Evolutionary conservation across 2,888 invertebrate genomes (phyloP), one percentile per base, ranked within the genome.

Genomic region (Leptothorax acervorum): DNA sequence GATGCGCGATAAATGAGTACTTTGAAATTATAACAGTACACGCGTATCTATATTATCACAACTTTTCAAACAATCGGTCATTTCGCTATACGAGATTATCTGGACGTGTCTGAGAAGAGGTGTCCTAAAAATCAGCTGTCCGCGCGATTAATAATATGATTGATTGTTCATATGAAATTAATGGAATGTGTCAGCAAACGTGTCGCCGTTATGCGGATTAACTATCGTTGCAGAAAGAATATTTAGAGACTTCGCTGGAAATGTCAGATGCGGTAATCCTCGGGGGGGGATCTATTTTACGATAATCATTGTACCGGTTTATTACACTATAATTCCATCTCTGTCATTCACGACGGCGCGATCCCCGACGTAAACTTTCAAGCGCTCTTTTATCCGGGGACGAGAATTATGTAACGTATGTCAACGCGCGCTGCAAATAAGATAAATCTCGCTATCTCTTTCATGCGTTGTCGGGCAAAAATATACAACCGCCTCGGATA

Each of bases 301-400:
- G 65, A 48, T 75, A 76, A 86, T 85, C 62, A 84, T 81, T 48
- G 39, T 35, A 45, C 65, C 51, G 53, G 28, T 81, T 70, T 45
- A 68, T 79, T 48, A 51, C 62, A 51, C 42, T 60, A 65, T 76
- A 76, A 86, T 86, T 82, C 60, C 23, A 65, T 35, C 35, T 57
- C 39, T 23, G 63, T 73, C 45, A 63, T 53, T 75, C 79, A 62
- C 51, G 62, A 48, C 55, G 15, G n/a, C 45, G 18, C 39, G 39
- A 84, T 79, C 74, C 66, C 31, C 53, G 65, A 75, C 42, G 57
- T 51, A 63, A 81, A 75, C 70, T 70, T 78, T 35, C 66, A 39
- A 76, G 53, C 60, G 15, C 48, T 45, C 73, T 75, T 75, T 75
- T 51, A 48, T 8, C 28, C 71, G 12, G 3, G 3, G 51, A 79